Evolutionary conservation across 2,797 vertebrate species (phyloP), one percentile per base, ranked within the genome.

Genomic region (Silurus aristotelis): DNA sequence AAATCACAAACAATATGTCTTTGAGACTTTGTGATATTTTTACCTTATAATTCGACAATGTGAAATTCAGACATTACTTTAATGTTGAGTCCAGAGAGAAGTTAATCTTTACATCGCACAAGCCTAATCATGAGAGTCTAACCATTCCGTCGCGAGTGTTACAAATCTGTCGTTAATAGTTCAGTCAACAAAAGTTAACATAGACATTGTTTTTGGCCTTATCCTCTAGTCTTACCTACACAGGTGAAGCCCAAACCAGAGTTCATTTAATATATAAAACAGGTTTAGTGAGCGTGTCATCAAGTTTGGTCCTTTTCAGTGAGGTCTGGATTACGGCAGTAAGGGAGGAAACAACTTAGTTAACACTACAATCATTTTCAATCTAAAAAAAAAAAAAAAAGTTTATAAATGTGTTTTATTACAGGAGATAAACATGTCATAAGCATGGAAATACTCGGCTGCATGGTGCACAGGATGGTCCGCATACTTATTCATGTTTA

Each of bases 291-390:
- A 89, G 90, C 88, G 90, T 92, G 90, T 87, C 91, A 90, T 92
- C 92, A 89, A 90, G 91, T 89, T 92, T 92, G 89, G 92, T 90
- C 92, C 43, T 76, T 90, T 93, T 94, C 93, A 93, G 90, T 93
- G 92, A 91, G 84, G 87, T 93, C 94, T 93, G 92, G 90, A 92
- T 93, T 71, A 90, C 88, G 89, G 91, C 92, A 93, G 92, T 90
- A 90, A 91, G 61, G 93, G 88, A 92, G 91, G 93, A 93, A 92
- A 93, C 89, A 93, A 88, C 89, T 84, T 90, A 80, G 92, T 94
- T 93, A 94, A 91, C 85, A 87, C 89, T 90, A 87, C 76, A 88
- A 84, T 87, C 88, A 85, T 83, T 75, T 87, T 76, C 64, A 61
- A 27, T 76, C 38, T 82, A 6, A 79, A 84, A 55, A 31, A 56